These are phyloP conservation scores for Dinocampus coccinellae DNA, from an alignment of 2,888 invertebrate genomes.

Conservation along the genomic window DNA sequence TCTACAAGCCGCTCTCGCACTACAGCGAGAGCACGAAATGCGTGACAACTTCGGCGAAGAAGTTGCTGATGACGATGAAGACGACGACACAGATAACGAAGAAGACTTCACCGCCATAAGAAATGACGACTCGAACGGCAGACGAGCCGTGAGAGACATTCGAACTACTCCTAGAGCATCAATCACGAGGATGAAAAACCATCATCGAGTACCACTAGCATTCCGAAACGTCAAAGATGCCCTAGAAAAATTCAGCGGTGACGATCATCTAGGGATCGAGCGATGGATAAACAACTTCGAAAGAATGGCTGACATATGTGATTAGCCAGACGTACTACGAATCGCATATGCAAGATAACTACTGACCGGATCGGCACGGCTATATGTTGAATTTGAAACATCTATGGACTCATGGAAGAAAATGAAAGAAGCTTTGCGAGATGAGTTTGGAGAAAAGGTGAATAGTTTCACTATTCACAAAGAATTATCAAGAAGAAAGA, in stretches of 20 bases:
- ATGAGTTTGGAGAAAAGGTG: background rate
- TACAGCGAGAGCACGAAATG: no score
- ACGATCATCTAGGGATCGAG: slow-evolving; percentile 27
- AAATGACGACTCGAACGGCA: no score
- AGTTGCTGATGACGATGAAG: no score
- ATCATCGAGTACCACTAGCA: no score
- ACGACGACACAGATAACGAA: no score
- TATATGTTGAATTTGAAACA: slow-evolving; percentile 10
- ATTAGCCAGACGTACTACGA: slow-evolving; percentile 41
- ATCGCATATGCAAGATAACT: slow-evolving; percentile 41
- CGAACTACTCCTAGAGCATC: no score
- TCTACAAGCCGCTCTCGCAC: no score
- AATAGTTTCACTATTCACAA: background rate
- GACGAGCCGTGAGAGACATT: no score
- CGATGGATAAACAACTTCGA: slow-evolving; percentile 46
- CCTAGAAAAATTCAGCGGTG: slow-evolving; percentile 39
- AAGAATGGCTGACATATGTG: slow-evolving; percentile 34
- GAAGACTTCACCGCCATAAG: no score
- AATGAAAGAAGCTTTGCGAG: background rate
- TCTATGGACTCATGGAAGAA: background rate
- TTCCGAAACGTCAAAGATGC: slow-evolving; percentile 42
- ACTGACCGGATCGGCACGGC: slow-evolving; percentile 42
- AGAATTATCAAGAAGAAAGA: background rate
- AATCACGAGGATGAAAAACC: no score
- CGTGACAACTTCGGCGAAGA: no score